Evolutionary conservation across 2,797 vertebrate species (phyloP).

Genomic region (Phrynocephalus forsythii): DNA sequence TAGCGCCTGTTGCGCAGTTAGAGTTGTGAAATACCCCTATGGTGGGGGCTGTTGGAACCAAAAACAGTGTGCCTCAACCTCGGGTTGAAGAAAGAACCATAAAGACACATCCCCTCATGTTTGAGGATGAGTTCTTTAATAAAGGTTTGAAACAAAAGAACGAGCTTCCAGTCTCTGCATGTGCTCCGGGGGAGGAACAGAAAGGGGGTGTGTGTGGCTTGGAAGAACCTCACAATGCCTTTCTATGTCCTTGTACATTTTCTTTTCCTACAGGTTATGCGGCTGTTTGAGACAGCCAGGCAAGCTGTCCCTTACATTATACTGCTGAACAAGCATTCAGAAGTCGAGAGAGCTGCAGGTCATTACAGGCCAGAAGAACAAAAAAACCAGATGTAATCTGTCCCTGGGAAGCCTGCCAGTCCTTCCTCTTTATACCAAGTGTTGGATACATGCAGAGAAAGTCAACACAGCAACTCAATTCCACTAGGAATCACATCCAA

Average conservation of each 20-base stretch:
- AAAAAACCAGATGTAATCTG: constrained; percentile 31
- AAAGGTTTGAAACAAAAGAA: no score
- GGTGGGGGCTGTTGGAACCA: no score
- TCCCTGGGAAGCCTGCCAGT: constrained; percentile 43
- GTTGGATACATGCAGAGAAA: constrained; percentile 7
- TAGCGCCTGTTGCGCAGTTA: no score
- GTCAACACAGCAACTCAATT: background rate
- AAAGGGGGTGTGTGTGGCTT: no score
- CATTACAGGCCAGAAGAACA: constrained; percentile 20
- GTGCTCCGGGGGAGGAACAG: no score
- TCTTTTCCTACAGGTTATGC: background rate
- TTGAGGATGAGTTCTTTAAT: no score
- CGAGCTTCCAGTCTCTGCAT: no score
- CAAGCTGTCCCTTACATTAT: constrained; percentile 6
- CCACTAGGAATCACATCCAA: background rate
- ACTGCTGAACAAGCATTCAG: background rate
- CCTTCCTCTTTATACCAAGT: background rate
- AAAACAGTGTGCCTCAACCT: no score
- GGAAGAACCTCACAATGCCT: no score
- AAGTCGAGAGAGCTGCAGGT: background rate
- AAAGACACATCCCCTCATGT: no score
- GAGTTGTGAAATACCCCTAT: no score
- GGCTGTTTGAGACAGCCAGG: background rate
- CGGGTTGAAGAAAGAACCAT: no score
- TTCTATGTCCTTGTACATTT: background rate